Percentiles rank a stretch among this genome's conserved stretches.
phyloP scores from a whole-genome alignment of 1,140 invertebrate genomes.

The Liolophura sinensis region DNA sequence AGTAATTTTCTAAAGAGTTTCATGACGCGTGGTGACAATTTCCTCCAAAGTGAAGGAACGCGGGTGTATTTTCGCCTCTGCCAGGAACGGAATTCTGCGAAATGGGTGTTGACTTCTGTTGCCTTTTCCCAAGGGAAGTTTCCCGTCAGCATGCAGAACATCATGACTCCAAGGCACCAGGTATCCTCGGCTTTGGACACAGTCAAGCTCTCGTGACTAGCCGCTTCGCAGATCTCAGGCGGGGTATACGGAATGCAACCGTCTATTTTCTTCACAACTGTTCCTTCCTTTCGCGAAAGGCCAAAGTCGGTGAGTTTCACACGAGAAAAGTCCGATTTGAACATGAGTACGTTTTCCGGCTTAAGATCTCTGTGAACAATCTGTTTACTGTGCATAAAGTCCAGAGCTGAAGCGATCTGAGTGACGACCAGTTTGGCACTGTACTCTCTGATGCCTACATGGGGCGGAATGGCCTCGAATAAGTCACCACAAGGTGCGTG shows the following conservation, averaged over 20 bases:
- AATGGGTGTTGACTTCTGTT: constrained; percentile 67
- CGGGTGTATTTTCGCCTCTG: constrained; percentile 72
- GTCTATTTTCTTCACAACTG: constrained; percentile 72
- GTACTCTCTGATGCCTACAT: constrained; percentile 54
- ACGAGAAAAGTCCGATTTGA: constrained; percentile 83
- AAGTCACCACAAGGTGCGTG: constrained; percentile 57
- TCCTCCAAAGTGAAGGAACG: constrained; percentile 61
- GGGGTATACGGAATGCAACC: constrained; percentile 86
- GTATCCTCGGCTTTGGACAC: constrained; percentile 86
- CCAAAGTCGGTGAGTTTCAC: constrained; percentile 97
- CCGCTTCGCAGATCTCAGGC: constrained; percentile 85
- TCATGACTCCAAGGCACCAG: constrained; percentile 94
- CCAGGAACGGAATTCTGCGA: constrained; percentile 71
- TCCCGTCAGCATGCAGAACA: constrained; percentile 90
- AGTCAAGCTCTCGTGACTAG: constrained; percentile 72
- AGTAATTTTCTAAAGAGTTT: constrained; percentile 74
- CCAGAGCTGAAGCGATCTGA: constrained; percentile 80
- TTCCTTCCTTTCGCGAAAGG: constrained; percentile 73
- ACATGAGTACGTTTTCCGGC: constrained; percentile 77
- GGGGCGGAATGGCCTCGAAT: constrained; percentile 58
- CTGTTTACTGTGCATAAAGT: constrained; percentile 89
- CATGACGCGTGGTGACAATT: constrained; percentile 63
- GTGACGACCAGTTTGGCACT: constrained; percentile 56
- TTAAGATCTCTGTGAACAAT: constrained; percentile 69
- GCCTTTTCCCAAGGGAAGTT: constrained; percentile 98